A percentile compares a stretch with the other conserved stretches of the same genome.
These are phyloP conservation scores for Calliopsis andreniformis DNA, from an alignment of 1,140 invertebrate species.

Conservation along the genomic window DNA sequence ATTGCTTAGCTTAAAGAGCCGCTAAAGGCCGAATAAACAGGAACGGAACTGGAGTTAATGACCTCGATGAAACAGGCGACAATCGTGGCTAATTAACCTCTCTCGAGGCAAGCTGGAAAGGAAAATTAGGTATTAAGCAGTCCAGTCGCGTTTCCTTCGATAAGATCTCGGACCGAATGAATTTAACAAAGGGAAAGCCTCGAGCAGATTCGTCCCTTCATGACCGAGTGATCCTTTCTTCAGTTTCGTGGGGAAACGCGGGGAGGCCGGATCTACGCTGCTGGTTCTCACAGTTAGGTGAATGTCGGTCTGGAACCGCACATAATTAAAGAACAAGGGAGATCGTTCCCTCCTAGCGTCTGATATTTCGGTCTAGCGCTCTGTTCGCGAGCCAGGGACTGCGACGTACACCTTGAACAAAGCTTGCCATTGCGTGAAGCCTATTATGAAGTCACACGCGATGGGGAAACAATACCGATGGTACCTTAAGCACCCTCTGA, in stretches of 20 bases:
- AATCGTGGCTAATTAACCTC: not conserved
- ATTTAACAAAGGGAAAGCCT: conserved; percentile 3
- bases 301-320: conserved; percentile 52
- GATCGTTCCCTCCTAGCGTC: conserved; percentile 35
- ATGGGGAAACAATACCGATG: conserved; percentile 30
- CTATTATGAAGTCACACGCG: conserved; percentile 2
- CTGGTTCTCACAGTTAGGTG: conserved; percentile 64
- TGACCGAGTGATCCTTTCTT: conserved; percentile 51
- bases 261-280: conserved; percentile 64
- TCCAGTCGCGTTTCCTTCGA: not conserved
- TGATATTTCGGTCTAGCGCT: conserved; percentile 48
- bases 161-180: not conserved
- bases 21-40: too few species aligned
- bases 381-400: conserved; percentile 23
- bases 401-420: conserved; percentile 17
- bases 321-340: conserved; percentile 65
- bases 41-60: too few species aligned
- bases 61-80: not conserved
- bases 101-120: not conserved
- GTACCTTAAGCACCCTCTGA: not conserved
- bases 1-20: too few species aligned
- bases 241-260: conserved; percentile 35
- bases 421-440: conserved; percentile 13
- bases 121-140: not conserved
- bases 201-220: conserved; percentile 29